Evolutionary conservation across 2,113 vertebrate genomes (phyloP).

Genomic region (Ceyx margarethae): DNA sequence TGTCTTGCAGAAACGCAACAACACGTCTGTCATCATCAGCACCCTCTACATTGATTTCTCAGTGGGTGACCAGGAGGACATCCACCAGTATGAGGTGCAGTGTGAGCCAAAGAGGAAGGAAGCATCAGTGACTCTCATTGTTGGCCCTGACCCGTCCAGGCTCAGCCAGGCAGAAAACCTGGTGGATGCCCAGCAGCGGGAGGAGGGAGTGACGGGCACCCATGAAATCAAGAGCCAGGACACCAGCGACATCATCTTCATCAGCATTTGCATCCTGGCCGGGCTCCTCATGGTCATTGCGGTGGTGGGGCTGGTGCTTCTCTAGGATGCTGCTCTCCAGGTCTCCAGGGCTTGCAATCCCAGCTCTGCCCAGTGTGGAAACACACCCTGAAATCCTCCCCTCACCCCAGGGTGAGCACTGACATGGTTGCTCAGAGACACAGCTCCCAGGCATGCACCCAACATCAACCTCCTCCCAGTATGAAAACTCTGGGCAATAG

Average conservation of each 20-base stretch:
- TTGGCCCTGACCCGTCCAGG: constrained; percentile 74
- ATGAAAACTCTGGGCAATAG: constrained; percentile 7
- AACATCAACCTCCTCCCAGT: neutral
- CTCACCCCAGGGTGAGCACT: neutral
- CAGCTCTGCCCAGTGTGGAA: neutral
- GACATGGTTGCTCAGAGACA: neutral
- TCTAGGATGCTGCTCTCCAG: constrained; percentile 69
- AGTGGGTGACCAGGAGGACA: constrained; percentile 70
- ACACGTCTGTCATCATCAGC: constrained; percentile 88
- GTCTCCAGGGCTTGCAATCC: neutral
- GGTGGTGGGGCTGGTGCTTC: constrained; percentile 89
- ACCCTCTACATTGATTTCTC: constrained; percentile 93
- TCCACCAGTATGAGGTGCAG: constrained; percentile 89
- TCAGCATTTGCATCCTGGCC: constrained; percentile 94
- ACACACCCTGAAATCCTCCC: neutral
- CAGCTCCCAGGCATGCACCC: neutral
- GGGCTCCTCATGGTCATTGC: constrained; percentile 95
- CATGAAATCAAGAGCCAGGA: constrained; percentile 75
- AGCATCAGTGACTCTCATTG: constrained; percentile 84
- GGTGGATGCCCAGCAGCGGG: constrained; percentile 59
- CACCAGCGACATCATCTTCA: constrained; percentile 92
- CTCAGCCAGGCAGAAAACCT: constrained; percentile 79
- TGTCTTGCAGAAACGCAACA: constrained; percentile 85
- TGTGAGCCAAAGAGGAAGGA: constrained; percentile 90
- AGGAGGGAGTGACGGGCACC: neutral